Conservation (phyloP, 2,888 invertebrate species). For the Plusia festucae region DNA sequence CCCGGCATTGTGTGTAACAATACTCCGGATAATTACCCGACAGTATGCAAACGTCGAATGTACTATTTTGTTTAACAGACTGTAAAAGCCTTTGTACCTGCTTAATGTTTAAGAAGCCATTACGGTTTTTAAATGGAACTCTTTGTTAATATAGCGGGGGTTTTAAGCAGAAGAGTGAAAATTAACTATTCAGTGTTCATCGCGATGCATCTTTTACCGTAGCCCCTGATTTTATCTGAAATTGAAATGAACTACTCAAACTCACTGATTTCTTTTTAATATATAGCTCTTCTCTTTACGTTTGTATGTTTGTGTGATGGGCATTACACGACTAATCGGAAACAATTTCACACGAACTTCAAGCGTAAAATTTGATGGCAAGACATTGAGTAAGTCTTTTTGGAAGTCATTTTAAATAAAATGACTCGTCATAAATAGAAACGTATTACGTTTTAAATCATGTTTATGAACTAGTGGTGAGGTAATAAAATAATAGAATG, state of each 20-base stretch:
- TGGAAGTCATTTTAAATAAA: conserved; percentile 25
- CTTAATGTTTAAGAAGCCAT: conserved; percentile 61
- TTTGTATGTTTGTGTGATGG: conserved; percentile 12
- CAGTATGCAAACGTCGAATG: conserved; percentile 73
- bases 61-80: conserved; percentile 82
- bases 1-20: conserved; percentile 72
- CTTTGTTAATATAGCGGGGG: conserved; percentile 46
- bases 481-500: not conserved
- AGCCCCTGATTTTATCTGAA: conserved; percentile 46
- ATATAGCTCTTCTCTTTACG: conserved; percentile 22
- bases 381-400: conserved; percentile 37
- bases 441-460: conserved; percentile 38
- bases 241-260: conserved; percentile 43
- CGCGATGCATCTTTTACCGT: conserved; percentile 32
- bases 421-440: conserved; percentile 20
- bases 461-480: conserved; percentile 11
- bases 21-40: conserved; percentile 75
- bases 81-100: conserved; percentile 78
- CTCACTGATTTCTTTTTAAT: conserved; percentile 52
- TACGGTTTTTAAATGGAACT: conserved; percentile 44
- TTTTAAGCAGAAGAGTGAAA: conserved; percentile 37
- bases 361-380: conserved; percentile 36
- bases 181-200: conserved; percentile 41
- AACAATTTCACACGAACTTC: conserved; percentile 28
- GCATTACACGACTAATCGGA: conserved; percentile 26